Evolutionary conservation across 2,888 invertebrate genomes (phyloP), one percentile per base, ranked within the genome.

Genomic region (Archips xylosteana): DNA sequence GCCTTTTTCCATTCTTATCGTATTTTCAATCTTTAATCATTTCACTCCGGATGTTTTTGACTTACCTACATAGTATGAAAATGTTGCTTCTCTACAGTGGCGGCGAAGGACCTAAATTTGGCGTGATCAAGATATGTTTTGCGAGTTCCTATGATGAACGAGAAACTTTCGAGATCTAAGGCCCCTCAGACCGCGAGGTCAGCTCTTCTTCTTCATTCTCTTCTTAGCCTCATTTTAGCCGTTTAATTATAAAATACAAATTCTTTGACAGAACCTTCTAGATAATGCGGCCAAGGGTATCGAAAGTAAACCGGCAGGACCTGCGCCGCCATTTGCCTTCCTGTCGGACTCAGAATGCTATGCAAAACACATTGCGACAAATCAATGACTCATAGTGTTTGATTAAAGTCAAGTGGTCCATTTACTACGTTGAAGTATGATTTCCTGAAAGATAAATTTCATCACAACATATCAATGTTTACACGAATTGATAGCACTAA

Each of bases 251-350:
- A 23, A 23, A 23, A 23, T 2, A 23, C 2, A 2, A 13, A 12
- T 62, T 45, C 10, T 62, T 42, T 32, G 34, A 63, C 13, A 47
- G 47, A 36, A 51, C 13, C 42, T 42, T 51, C 34, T 23, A 45
- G 34, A 49, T 15, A 67, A 67, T 49, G 59, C 49, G 74, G 74
- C 60, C 74, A 74, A 74, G 74, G 74, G 54, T 42, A 65, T 15
- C n/a, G 74, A 70, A 65, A 74, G 74, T 69, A 69, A 74, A 74
- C 74, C 69, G 12, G 71, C 15, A 45, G 60, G 73, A 69, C 42
- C 49, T 49, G 13, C 59, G 13, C 39, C 45, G 54, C 45, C 42
- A 59, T 70, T 57, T 64, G 39, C 59, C 59, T 65, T 71, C 71
- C 71, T 59, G 71, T 70, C 57, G 15, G 8, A n/a, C 34, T 68